A percentile compares a stretch with the other conserved stretches of the same genome.
Conservation (phyloP, 2,113 vertebrate species). For the Porphyrio hochstetteri region DNA sequence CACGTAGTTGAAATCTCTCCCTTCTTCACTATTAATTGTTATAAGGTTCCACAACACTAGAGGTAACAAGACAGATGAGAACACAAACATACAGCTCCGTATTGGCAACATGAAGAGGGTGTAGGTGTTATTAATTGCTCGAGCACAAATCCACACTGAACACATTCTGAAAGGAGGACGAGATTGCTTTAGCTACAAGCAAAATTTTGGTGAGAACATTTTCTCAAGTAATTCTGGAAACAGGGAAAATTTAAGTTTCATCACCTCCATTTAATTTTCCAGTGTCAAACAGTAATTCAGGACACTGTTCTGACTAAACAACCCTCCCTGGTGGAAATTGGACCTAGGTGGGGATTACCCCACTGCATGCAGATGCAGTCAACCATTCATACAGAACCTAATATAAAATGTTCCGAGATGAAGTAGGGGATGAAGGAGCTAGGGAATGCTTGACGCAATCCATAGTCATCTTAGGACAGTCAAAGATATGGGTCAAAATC, state of each 20-base stretch:
- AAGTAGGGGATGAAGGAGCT: not conserved
- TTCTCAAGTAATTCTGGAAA: not conserved
- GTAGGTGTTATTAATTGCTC: not conserved
- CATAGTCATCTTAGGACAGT: accelerated
- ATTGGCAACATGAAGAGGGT: not conserved
- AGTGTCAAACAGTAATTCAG: not conserved
- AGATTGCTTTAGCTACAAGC: not conserved
- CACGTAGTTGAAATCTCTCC: not conserved
- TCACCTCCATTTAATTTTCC: not conserved
- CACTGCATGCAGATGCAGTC: not conserved
- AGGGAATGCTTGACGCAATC: not conserved
- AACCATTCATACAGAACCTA: not conserved
- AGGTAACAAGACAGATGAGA: not conserved
- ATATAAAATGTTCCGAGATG: not conserved
- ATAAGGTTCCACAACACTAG: not conserved
- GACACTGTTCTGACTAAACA: not conserved
- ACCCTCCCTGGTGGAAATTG: not conserved
- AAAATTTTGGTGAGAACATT: not conserved
- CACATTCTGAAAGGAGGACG: not conserved
- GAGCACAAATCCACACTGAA: not conserved
- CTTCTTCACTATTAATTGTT: not conserved
- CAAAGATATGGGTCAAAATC: not conserved
- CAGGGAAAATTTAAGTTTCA: accelerated
- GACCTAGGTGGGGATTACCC: not conserved
- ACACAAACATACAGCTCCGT: not conserved